Base-by-base conservation (phyloP, 2,113 vertebrate genomes). In the Cardinalis cardinalis region DNA sequence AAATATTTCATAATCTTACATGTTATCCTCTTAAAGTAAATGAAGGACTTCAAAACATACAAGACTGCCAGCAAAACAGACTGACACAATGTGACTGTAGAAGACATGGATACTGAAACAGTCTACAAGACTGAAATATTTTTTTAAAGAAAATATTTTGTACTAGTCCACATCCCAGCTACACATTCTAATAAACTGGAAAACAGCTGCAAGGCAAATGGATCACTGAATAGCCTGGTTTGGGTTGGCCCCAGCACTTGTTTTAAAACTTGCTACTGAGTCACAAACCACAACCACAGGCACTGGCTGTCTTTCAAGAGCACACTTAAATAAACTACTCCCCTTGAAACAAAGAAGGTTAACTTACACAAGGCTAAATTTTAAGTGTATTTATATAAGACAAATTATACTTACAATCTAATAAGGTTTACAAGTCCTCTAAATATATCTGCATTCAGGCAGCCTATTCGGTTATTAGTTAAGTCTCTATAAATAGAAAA, bases 391-490 rank as follows among this genome's bases (percentile, higher is more conserved):
- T 81, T 43, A 70, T 15, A 31, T 12, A 34, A 31, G 84, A 36
- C 4, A 78, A 93, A 31, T 61, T 29, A 52, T 97, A 99, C 99
- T 99, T 98, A 99, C 99, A 99, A 95, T 95, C 98, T 97, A 89
- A 98, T 95, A 34, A 99, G 97, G 96, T 96, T 99, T 87, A 96
- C 95, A 71, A 99, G 98, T 95, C 99, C 99, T 97, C 97, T 99
- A 96, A 99, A 99, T 94, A 99, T 97, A 71, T 99, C 98, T 32
- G 97, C 98, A 52, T 99, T 99, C 75, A 99, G 98, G 95, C 99
- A 99, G 91, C 99, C 98, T 87, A 99, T 99, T 84, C 98, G 98
- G 96, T 99, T 99, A 96, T 99, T 99, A 74, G 99, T 99, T 95
- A 99, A 95, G 91, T 99, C 99, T 96, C 99, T 99, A 61, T 23